Evolutionary conservation across 2,888 invertebrate species (phyloP).

Genomic region (Diaprepes abbreviatus): DNA sequence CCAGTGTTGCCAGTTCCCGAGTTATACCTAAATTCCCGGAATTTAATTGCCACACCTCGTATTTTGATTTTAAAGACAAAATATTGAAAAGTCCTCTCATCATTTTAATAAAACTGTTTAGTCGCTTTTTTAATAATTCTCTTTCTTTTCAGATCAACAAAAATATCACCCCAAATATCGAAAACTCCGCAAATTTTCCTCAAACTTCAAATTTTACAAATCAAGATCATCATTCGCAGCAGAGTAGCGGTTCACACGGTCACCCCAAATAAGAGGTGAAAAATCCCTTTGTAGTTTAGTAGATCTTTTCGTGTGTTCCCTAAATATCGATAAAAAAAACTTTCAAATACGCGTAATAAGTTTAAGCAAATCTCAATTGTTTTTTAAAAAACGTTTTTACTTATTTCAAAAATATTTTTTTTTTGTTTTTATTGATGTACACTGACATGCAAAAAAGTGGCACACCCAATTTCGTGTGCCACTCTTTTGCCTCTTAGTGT

Average conservation of each 20-base stretch:
- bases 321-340: background rate
- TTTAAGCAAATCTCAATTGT: slow-evolving; percentile 16
- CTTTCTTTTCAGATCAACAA: slow-evolving; percentile 25
- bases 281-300: slow-evolving; percentile 17
- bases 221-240: background rate
- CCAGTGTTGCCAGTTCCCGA: no score
- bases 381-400: background rate
- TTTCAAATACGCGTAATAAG: background rate
- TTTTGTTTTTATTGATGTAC: no score
- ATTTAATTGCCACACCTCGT: no score
- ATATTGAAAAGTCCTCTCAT: no score
- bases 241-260: background rate
- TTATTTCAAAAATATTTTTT: no score
- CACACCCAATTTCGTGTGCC: no score
- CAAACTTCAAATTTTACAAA: background rate
- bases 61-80: no score
- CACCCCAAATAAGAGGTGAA: slow-evolving; percentile 19
- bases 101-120: no score
- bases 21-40: no score
- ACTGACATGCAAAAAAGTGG: no score
- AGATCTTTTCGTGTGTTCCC: slow-evolving; percentile 6
- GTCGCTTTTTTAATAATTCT: no score
- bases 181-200: background rate
- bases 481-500: no score
- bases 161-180: slow-evolving; percentile 19